Evolutionary conservation across 2,113 vertebrate species (phyloP), one percentile per base, ranked within the genome.

Genomic region (Chitala chitala): DNA sequence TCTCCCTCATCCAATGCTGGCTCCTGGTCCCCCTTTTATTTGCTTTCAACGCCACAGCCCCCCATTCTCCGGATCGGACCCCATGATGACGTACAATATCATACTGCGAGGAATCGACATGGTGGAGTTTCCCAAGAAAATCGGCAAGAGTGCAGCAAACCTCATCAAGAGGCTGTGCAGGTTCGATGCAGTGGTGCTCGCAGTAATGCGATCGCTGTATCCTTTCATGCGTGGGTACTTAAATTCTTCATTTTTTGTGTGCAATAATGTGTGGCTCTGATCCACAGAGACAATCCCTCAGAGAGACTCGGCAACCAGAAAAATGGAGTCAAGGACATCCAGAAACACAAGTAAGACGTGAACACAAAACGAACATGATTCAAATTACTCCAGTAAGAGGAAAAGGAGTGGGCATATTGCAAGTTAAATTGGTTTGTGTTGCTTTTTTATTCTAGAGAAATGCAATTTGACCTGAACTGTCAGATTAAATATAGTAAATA

Each of bases 111-210:
- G 91, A 72, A 89, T 90, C 1, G 88, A 90, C 79, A 83, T 84
- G 42, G 79, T 88, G 2, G 84, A 88, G 75, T 90, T 92, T 68
- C 89, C 91, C 5, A 86, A 86, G 77, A 79, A 77, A 75, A 85
- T 91, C 78, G 84, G 81, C 80, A 84, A 79, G 77, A 82, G 77
- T 17, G 88, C 88, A 31, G 79, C 84, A 33, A 81, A 82, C 74
- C 77, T 92, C 65, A 89, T 92, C 78, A 88, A 87, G 79, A 88
- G 80, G 36, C 85, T 92, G 64, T 92, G 91, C 89, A 89, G 89
- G 90, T 91, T 64, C 69, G 70, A 72, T 36, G 33, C 20, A n/a
- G n/a, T 36, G 22, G 10, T 26, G 36, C 36, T 36, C 72, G 50
- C 42, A 22, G 46, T 7, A 48, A 48, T 20, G 2, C 48, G 7